A percentile compares a stretch with the other conserved stretches of the same genome.
Evolutionary conservation across 2,888 invertebrate species (phyloP).

Genomic region (Chymomyza amoena): DNA sequence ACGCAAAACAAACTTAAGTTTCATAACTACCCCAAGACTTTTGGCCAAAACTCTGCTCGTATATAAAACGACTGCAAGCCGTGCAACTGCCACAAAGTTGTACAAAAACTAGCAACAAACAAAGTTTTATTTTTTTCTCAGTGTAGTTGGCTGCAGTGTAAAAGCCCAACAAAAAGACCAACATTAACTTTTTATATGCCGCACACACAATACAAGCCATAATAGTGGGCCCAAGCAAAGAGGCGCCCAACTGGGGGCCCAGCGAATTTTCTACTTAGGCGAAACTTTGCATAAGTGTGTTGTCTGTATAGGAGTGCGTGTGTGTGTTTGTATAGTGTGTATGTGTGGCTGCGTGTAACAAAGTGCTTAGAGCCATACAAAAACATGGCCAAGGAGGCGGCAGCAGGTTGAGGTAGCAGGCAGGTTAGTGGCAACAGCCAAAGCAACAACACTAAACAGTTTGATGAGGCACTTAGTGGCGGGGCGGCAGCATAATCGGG

Average conservation of each 20-base stretch:
- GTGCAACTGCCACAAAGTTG: neutral
- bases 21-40: neutral
- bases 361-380: constrained; percentile 26
- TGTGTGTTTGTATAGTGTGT: constrained; percentile 25
- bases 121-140: neutral
- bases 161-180: constrained; percentile 14
- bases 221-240: constrained; percentile 1
- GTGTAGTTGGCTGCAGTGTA: neutral
- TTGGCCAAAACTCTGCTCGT: neutral
- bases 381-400: constrained; percentile 4
- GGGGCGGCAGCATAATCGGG: constrained; percentile 5
- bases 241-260: neutral
- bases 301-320: neutral
- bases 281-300: neutral
- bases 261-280: constrained; percentile 4
- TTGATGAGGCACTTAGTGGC: neutral
- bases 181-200: constrained; percentile 34
- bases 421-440: neutral
- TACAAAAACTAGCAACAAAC: neutral
- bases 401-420: neutral
- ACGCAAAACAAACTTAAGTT: neutral
- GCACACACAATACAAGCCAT: constrained; percentile 18
- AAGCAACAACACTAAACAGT: neutral
- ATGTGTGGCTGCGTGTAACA: constrained; percentile 19
- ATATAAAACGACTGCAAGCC: neutral